Conservation (phyloP, 2,797 vertebrate species). For the Aselliscus stoliczkanus region DNA sequence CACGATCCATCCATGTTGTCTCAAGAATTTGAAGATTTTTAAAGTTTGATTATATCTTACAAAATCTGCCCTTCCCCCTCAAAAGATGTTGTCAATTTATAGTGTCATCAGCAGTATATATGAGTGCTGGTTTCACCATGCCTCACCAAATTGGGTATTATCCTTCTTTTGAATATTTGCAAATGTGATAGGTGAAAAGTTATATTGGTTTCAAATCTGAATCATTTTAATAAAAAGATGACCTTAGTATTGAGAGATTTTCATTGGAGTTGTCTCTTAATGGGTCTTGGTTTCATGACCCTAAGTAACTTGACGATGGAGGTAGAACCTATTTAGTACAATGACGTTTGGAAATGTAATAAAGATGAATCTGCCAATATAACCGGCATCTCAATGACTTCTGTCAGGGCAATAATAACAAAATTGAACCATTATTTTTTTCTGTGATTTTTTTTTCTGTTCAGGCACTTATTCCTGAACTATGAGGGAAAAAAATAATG, state of each 20-base stretch:
- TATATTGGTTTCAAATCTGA: not conserved
- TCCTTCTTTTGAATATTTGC: not conserved
- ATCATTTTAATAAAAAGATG: conserved; percentile 11
- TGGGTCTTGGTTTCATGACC: not conserved
- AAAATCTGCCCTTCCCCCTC: not conserved
- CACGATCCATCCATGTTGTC: no score
- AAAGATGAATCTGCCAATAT: not conserved
- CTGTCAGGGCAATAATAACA: not conserved
- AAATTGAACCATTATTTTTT: not conserved
- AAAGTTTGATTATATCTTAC: not conserved
- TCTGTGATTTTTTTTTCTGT: not conserved
- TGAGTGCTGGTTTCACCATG: not conserved
- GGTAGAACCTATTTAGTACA: not conserved
- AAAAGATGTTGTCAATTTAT: not conserved
- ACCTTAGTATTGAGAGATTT: not conserved
- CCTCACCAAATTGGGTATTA: not conserved
- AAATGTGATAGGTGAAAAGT: not conserved
- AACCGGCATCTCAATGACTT: not conserved
- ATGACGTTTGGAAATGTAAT: not conserved
- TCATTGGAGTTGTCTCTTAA: not conserved
- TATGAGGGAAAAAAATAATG: not conserved
- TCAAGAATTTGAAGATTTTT: not conserved
- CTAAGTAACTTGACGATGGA: not conserved
- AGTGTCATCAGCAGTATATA: not conserved
- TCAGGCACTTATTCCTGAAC: not conserved